Conservation (phyloP, 1,140 invertebrate species). For the Steinernema khuongi region DNA sequence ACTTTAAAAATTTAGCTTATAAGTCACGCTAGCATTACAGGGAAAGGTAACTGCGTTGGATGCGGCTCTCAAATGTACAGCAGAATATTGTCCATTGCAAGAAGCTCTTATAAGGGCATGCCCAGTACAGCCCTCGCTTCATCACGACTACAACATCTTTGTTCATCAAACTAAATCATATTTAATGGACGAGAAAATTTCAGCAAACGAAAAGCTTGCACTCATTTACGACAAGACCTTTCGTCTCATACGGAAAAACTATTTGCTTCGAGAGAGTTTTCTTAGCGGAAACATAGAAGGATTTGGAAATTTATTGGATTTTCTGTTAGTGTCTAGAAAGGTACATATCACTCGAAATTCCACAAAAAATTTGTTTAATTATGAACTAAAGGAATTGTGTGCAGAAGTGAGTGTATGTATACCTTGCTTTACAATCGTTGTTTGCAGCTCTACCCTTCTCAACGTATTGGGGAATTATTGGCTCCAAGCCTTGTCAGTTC, state of each 20-base stretch:
- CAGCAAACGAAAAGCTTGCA: background rate
- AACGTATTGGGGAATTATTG: background rate
- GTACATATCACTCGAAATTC: background rate
- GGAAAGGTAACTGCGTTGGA: background rate
- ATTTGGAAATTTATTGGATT: background rate
- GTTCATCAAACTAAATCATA: background rate
- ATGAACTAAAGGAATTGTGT: background rate
- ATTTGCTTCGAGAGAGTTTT: background rate
- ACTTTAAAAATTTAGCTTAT: too few relatives aligned
- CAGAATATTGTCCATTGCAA: background rate
- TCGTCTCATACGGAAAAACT: background rate
- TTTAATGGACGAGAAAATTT: background rate
- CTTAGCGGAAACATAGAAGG: background rate
- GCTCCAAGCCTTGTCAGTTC: background rate
- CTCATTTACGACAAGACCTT: background rate
- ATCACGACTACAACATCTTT: background rate
- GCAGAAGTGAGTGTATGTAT: too few relatives aligned
- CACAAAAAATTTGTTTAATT: slow-evolving; percentile 7
- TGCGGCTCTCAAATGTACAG: background rate
- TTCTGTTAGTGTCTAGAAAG: background rate
- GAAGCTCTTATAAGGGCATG: background rate
- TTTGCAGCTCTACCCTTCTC: background rate
- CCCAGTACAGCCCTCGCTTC: background rate
- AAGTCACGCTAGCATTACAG: background rate
- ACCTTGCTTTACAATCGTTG: too few relatives aligned